These are phyloP conservation scores for Phyllopteryx taeniolatus DNA, from an alignment of 2,113 vertebrate species.

Conservation along the genomic window DNA sequence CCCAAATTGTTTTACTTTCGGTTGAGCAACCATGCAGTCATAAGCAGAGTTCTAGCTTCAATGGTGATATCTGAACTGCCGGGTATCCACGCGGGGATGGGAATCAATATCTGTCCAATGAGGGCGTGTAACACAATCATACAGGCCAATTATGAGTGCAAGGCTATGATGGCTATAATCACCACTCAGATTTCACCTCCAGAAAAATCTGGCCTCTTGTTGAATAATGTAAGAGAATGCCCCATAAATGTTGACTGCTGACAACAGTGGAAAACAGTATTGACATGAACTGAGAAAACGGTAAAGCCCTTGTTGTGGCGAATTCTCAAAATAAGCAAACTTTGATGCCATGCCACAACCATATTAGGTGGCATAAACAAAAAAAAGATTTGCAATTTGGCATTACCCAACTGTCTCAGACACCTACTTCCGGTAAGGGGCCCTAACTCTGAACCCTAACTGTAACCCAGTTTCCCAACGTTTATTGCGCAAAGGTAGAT, in stretches of 20 bases:
- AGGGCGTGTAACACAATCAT: neutral
- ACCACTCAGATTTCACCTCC: neutral
- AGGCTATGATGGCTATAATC: neutral
- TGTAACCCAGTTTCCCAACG: too few species aligned
- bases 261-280: neutral
- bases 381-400: too few species aligned
- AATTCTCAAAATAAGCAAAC: too few species aligned
- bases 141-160: neutral
- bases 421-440: too few species aligned
- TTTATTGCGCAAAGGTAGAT: too few species aligned
- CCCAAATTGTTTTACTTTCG: neutral
- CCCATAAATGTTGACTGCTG: constrained; percentile 1
- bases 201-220: neutral
- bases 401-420: too few species aligned
- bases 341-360: too few species aligned
- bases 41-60: neutral
- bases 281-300: neutral
- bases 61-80: neutral
- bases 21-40: neutral
- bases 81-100: neutral
- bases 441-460: too few species aligned
- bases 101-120: neutral
- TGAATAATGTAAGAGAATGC: neutral
- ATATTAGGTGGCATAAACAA: too few species aligned
- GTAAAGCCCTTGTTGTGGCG: neutral